Evolutionary conservation across 2,888 invertebrate genomes (phyloP).

Genomic region (Panopea generosa): DNA sequence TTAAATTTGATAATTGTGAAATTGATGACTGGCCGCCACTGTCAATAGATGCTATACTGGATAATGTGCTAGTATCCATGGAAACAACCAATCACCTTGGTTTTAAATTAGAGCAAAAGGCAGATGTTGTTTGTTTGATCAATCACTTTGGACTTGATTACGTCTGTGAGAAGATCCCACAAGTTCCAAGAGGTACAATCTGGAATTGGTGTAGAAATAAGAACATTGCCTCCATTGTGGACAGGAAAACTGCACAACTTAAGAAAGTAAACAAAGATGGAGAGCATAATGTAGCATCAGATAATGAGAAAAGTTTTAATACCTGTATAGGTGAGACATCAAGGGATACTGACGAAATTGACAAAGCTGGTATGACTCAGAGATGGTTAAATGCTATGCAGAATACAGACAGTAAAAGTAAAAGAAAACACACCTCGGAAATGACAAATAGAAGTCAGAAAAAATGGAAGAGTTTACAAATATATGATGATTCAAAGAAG

Average conservation of each 20-base stretch:
- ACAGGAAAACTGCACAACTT: constrained; percentile 14
- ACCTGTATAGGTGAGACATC: background rate
- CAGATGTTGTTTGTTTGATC: constrained; percentile 52
- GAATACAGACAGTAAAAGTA: constrained; percentile 17
- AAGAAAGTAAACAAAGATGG: background rate
- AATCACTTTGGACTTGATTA: constrained; percentile 55
- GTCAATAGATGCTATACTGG: constrained; percentile 47
- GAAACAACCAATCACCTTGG: constrained; percentile 40
- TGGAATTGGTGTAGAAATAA: constrained; percentile 63
- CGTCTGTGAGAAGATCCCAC: constrained; percentile 50
- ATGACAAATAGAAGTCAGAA: background rate
- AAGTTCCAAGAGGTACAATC: constrained; percentile 52
- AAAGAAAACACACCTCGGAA: constrained; percentile 1
- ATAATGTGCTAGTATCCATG: constrained; percentile 36
- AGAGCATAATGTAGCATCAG: background rate
- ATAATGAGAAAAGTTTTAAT: background rate
- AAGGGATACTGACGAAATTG: background rate
- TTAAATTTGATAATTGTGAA: constrained; percentile 22
- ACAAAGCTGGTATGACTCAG: constrained; percentile 49
- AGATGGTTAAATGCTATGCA: constrained; percentile 48
- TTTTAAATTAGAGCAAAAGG: constrained; percentile 47
- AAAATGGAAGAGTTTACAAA: too few species aligned
- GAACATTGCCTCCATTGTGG: constrained; percentile 32
- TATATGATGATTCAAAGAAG: constrained; percentile 5
- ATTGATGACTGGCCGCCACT: constrained; percentile 12